These are phyloP conservation scores for Mionectes olivaceus DNA, from an alignment of 2,797 vertebrate genomes.

Conservation along the genomic window DNA sequence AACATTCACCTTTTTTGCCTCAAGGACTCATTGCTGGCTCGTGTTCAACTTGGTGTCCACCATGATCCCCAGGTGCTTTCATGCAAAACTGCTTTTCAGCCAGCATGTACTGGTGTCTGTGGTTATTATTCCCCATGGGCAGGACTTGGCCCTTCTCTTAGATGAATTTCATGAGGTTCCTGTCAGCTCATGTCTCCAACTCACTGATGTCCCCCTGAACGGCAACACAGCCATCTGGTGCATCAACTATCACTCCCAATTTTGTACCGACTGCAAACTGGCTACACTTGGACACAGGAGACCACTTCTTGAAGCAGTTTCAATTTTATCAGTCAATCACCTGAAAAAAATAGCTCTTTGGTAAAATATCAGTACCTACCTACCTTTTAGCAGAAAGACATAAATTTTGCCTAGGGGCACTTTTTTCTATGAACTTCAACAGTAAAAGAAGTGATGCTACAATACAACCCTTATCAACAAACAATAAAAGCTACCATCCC, in stretches of 20 bases:
- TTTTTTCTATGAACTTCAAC: not conserved
- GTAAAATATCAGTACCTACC: not conserved
- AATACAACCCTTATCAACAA: not conserved
- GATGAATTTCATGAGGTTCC: not conserved
- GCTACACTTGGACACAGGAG: not conserved
- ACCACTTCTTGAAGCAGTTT: not conserved
- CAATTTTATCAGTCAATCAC: not conserved
- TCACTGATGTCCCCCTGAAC: not conserved
- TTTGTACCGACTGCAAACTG: not conserved
- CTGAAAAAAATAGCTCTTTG: not conserved
- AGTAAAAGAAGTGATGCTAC: not conserved
- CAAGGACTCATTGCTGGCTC: not conserved
- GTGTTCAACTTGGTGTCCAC: not conserved
- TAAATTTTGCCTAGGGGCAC: not conserved
- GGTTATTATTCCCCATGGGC: not conserved
- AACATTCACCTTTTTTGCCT: not conserved
- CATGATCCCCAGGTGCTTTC: not conserved
- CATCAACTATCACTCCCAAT: not conserved
- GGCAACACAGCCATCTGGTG: not conserved
- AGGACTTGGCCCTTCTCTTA: not conserved
- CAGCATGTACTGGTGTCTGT: not conserved
- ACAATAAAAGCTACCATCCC: not conserved
- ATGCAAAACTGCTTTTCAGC: not conserved
- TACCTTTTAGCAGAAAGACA: not conserved
- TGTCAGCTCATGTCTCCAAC: not conserved